Evolutionary conservation across 2,888 invertebrate genomes (phyloP), one percentile per base, ranked within the genome.

Genomic region (Drosophila borealis): DNA sequence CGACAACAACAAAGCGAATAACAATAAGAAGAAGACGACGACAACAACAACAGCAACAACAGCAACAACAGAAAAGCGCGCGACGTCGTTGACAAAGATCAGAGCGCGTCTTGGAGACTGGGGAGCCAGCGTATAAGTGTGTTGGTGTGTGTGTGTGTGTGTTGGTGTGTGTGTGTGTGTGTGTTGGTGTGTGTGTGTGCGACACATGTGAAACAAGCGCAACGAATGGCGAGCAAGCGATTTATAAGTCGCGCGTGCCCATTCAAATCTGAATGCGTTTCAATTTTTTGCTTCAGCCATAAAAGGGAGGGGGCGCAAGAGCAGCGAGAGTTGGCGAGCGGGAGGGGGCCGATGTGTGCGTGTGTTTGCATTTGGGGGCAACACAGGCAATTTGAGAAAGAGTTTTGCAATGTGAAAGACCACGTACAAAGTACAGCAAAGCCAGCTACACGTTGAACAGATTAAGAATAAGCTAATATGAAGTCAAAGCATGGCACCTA

Each of bases 51-150:
- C 14, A 25, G 19, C 57, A 33, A 48, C 21, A 44, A 62, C 36
- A 46, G 17, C 34, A 25, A 29, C 57, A 33, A 37, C 41, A 46
- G 44, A 3, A 54, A 72, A 45, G 66, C 42, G 10, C 14, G 39
- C 44, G 25, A 53, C 42, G 57, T 21, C 60, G 73, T 76, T 79
- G 81, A 78, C 79, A 77, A 75, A 85, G 84, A 82, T 83, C 82
- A 76, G 71, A 84, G 81, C 84, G 76, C 80, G 78, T 78, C 81
- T 82, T 72, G 67, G 65, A 83, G 74, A 81, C 83, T 81, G 78
- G 62, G 70, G 65, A 73, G 41, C 41, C 41, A 48, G 19, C 44
- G 44, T 48, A 48, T 44, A 33, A 33, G 19, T 48, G 59, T 59
- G 34, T 29, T 37, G 41, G 64, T 55, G 57, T 34, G 50, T 41